Conservation (phyloP, 1,140 invertebrate species). For the Leptoteleia sp. region DNA sequence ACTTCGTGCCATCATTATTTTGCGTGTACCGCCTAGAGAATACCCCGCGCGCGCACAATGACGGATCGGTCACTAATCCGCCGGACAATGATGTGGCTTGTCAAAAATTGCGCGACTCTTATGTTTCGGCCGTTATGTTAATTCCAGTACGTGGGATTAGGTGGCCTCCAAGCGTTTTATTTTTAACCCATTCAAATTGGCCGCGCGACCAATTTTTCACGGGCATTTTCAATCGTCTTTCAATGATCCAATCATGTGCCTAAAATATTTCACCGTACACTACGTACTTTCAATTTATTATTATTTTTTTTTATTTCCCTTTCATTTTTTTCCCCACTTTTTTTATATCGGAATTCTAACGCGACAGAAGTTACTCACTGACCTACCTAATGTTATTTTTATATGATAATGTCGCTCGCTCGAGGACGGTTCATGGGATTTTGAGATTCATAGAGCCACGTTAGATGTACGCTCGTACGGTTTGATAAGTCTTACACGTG, state of each 20-base stretch:
- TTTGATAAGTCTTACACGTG: not conserved
- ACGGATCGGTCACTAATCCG: conserved; percentile 47
- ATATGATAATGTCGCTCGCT: conserved; percentile 20
- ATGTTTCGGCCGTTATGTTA: conserved; percentile 12
- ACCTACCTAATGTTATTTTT: conserved; percentile 57
- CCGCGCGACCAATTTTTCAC: conserved; percentile 25
- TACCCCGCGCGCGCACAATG: conserved; percentile 34
- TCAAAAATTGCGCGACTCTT: conserved; percentile 9
- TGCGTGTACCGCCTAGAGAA: conserved; percentile 27
- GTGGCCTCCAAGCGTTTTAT: conserved; percentile 24
- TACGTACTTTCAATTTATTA: no score
- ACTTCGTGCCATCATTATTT: conserved; percentile 38
- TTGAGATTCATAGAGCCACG: conserved; percentile 1
- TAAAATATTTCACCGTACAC: conserved; percentile 31
- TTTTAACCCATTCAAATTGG: conserved; percentile 47
- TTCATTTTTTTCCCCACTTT: conserved; percentile 17
- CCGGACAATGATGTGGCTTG: conserved; percentile 12
- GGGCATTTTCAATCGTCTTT: conserved; percentile 21
- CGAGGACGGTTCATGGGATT: not conserved
- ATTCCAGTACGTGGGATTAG: conserved; percentile 16
- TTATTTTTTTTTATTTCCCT: no score
- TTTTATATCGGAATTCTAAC: conserved; percentile 45
- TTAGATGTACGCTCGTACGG: not conserved
- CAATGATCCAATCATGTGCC: conserved; percentile 41
- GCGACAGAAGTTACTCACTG: conserved; percentile 46